Percentiles rank a stretch among this genome's conserved stretches.
Conservation (phyloP, 2,888 invertebrate species). For the Thereva unica region DNA sequence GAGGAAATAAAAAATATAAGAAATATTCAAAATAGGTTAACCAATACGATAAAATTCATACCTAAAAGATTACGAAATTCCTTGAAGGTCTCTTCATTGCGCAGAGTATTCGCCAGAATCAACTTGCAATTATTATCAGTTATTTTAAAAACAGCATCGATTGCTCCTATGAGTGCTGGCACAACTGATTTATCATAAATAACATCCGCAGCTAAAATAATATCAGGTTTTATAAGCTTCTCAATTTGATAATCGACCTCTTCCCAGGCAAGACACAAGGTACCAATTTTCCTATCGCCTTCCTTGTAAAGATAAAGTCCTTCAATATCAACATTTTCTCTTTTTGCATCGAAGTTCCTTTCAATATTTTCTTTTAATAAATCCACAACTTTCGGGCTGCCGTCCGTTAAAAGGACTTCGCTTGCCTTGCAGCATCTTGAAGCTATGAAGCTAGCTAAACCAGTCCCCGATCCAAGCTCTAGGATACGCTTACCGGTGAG, state of each 20-base stretch:
- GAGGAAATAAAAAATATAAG: too few relatives aligned
- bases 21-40: too few relatives aligned
- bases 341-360: conserved; percentile 60
- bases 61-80: conserved; percentile 64
- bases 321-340: conserved; percentile 5
- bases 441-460: conserved; percentile 70
- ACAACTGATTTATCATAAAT: conserved; percentile 65
- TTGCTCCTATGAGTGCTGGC: conserved; percentile 56
- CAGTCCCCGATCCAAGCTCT: conserved; percentile 79
- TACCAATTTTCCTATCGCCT: conserved; percentile 13
- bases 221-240: conserved; percentile 53
- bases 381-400: conserved; percentile 68
- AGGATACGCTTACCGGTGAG: conserved; percentile 65
- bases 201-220: conserved; percentile 66
- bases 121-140: conserved; percentile 53
- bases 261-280: conserved; percentile 60
- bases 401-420: conserved; percentile 69
- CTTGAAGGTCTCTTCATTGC: conserved; percentile 67
- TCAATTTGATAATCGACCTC: conserved; percentile 52
- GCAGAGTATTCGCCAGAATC: conserved; percentile 64
- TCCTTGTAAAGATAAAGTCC: background rate
- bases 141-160: conserved; percentile 56
- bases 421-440: conserved; percentile 62
- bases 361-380: conserved; percentile 66
- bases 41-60: conserved; percentile 46